Percentiles rank a stretch among this genome's conserved stretches.
Conservation (phyloP, 2,888 invertebrate species). For the Dinocampus coccinellae region DNA sequence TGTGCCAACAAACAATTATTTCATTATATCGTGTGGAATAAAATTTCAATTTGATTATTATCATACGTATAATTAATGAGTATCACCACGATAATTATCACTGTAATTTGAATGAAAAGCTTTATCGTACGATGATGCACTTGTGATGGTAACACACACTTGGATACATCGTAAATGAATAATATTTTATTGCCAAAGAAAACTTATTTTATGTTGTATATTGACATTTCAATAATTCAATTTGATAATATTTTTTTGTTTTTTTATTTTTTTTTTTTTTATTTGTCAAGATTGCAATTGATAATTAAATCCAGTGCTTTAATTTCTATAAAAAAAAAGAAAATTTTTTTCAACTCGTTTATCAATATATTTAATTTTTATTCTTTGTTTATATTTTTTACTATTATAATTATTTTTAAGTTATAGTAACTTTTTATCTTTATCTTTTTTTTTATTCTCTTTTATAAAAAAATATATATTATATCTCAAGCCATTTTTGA, state of each 20-base stretch:
- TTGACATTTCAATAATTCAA: too few species aligned
- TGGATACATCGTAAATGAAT: not conserved
- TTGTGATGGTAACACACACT: not conserved
- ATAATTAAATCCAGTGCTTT: conserved; percentile 43
- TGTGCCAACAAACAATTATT: conserved; percentile 63
- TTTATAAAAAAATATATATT: too few species aligned
- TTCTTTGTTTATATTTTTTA: conserved; percentile 22
- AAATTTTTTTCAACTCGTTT: conserved; percentile 33
- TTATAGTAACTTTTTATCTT: conserved; percentile 2
- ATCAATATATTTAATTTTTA: conserved; percentile 16
- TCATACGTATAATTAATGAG: not conserved
- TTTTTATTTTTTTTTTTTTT: conserved; percentile 38
- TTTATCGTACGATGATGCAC: not conserved
- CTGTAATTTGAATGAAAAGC: not conserved
- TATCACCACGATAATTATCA: conserved; percentile 20
- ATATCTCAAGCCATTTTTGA: conserved; percentile 27
- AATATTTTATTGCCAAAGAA: conserved; percentile 56
- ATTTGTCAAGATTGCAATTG: conserved; percentile 1
- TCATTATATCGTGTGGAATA: conserved; percentile 43
- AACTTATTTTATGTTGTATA: conserved; percentile 49
- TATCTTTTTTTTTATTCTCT: conserved; percentile 19
- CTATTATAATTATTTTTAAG: not conserved
- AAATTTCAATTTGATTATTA: conserved; percentile 15
- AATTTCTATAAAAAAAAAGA: conserved; percentile 34
- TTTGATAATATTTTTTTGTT: conserved; percentile 29